A percentile compares a stretch with the other conserved stretches of the same genome.
Evolutionary conservation across 2,888 invertebrate genomes (phyloP).

Genomic region (Apamea crenata): DNA sequence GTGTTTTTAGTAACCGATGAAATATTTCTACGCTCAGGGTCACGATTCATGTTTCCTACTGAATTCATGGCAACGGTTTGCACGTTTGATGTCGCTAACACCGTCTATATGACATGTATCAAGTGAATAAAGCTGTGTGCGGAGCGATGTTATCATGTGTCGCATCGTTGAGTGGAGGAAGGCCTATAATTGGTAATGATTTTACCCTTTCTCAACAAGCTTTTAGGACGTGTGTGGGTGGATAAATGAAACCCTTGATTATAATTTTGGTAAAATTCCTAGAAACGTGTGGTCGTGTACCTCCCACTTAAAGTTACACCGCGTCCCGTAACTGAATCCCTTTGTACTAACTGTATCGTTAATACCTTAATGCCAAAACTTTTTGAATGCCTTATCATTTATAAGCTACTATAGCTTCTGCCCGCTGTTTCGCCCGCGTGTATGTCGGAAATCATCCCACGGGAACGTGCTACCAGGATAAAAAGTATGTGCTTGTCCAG

Average conservation of each 20-base stretch:
- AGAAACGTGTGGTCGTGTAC: background rate
- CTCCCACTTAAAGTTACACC: background rate
- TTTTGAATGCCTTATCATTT: background rate
- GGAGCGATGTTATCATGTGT: background rate
- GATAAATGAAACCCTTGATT: slow-evolving; percentile 12
- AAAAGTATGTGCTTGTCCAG: no score
- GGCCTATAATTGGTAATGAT: background rate
- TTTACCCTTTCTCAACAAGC: slow-evolving; percentile 15
- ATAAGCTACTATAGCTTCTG: no score
- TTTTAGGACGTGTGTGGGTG: slow-evolving; percentile 22
- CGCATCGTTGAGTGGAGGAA: background rate
- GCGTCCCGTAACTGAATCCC: slow-evolving; percentile 9
- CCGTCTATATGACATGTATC: background rate
- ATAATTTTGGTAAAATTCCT: background rate
- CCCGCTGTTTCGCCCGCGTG: no score
- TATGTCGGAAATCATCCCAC: no score
- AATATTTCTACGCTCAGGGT: no score
- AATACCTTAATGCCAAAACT: background rate
- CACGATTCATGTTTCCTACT: no score
- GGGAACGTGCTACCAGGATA: no score
- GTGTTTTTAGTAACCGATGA: background rate
- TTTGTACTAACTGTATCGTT: slow-evolving; percentile 3
- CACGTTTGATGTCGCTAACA: background rate
- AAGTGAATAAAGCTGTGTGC: background rate
- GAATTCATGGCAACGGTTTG: background rate